Evolutionary conservation across 92 coral and sea anemone species (phyloP).

Genomic region (Epizoanthus illoricatus): DNA sequence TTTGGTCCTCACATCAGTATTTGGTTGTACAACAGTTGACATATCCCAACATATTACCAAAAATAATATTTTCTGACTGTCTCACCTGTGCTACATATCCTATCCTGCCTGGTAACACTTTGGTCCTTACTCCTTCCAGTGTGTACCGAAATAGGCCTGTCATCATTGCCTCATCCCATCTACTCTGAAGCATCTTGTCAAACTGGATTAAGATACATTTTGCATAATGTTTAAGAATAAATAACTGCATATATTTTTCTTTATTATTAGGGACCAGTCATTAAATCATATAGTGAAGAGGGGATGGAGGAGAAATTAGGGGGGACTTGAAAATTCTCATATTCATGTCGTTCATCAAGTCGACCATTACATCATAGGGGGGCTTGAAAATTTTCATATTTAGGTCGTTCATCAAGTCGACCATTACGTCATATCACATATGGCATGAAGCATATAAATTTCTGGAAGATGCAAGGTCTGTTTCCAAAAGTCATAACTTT

Average conservation of each 20-base stretch:
- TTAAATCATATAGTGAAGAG: too few relatives aligned
- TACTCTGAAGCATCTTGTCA: conserved; percentile 41
- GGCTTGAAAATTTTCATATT: too few relatives aligned
- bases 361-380: background rate
- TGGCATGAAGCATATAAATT: too few relatives aligned
- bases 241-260: background rate
- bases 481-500: too few relatives aligned
- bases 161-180: conserved; percentile 53
- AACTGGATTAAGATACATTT: conserved; percentile 30
- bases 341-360: too few relatives aligned
- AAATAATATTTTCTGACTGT: background rate
- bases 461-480: too few relatives aligned
- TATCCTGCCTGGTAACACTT: conserved; percentile 52
- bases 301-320: too few relatives aligned
- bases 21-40: too few relatives aligned
- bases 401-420: too few relatives aligned
- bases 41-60: too few relatives aligned
- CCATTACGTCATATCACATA: too few relatives aligned
- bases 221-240: background rate
- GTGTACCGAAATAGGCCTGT: conserved; percentile 54
- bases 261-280: background rate
- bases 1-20: too few relatives aligned
- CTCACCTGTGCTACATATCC: conserved; percentile 62
- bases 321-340: background rate
- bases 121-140: conserved; percentile 53